Conservation (phyloP, 2,888 invertebrate species). For the Watsonalla binaria region DNA sequence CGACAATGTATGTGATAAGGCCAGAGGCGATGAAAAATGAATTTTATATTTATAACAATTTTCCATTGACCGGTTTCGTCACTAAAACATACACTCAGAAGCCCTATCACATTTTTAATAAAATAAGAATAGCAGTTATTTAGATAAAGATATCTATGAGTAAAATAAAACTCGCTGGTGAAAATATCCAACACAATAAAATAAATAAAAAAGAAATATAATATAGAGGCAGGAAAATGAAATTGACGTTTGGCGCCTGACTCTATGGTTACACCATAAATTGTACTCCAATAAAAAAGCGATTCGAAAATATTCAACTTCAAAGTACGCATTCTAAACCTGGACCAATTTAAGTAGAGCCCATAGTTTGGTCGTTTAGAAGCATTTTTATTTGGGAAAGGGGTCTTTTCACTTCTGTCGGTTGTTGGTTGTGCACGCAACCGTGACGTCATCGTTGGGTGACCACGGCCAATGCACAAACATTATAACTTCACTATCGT, state of each 20-base stretch:
- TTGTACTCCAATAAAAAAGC: slow-evolving; percentile 73
- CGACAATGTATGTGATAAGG: too few relatives aligned
- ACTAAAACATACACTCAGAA: too few relatives aligned
- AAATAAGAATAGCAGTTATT: too few relatives aligned
- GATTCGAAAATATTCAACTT: slow-evolving; percentile 70
- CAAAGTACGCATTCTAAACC: slow-evolving; percentile 40
- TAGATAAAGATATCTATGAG: too few relatives aligned
- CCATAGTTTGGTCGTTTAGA: slow-evolving; percentile 16
- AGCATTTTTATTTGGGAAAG: slow-evolving; percentile 20
- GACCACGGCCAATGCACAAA: slow-evolving; percentile 64
- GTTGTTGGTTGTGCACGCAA: slow-evolving; percentile 43
- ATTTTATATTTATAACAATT: too few relatives aligned
- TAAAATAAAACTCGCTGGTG: too few relatives aligned
- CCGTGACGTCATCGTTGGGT: slow-evolving; percentile 72
- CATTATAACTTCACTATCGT: slow-evolving; percentile 40
- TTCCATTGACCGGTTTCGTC: too few relatives aligned
- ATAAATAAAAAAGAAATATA: slow-evolving; percentile 27
- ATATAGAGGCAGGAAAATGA: slow-evolving; percentile 23
- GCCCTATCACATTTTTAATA: too few relatives aligned
- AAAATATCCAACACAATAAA: not conserved
- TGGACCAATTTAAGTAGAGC: slow-evolving; percentile 33
- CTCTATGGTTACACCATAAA: slow-evolving; percentile 60
- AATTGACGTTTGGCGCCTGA: slow-evolving; percentile 62
- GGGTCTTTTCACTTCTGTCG: slow-evolving; percentile 29
- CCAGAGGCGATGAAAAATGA: too few relatives aligned